These are phyloP conservation scores for Chlorodrepanis virens DNA, from an alignment of 2,113 vertebrate genomes.

Conservation along the genomic window DNA sequence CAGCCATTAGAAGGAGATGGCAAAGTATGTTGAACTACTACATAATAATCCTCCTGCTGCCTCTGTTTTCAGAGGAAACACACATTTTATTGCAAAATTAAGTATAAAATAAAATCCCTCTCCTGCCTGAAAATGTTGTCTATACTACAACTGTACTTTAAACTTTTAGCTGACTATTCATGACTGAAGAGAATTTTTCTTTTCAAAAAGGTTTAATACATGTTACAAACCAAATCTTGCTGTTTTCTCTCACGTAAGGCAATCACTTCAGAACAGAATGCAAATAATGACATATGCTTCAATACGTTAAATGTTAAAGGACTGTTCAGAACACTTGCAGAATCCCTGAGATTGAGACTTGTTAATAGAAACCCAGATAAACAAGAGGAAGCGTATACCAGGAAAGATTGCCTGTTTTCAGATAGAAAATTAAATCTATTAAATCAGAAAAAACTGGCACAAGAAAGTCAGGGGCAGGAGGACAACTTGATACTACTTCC, in stretches of 20 bases:
- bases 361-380: not conserved
- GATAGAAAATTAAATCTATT: not conserved
- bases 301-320: not conserved
- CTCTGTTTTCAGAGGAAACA: not conserved
- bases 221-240: not conserved
- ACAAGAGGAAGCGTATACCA: not conserved
- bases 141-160: not conserved
- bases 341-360: not conserved
- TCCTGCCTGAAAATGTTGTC: not conserved
- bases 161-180: not conserved
- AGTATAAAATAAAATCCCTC: not conserved
- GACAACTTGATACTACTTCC: not conserved
- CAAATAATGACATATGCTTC: not conserved
- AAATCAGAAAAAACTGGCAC: not conserved
- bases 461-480: not conserved
- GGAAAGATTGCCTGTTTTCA: not conserved
- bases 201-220: not conserved
- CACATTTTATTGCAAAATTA: not conserved
- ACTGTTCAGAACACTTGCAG: not conserved
- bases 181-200: not conserved
- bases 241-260: not conserved
- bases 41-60: not conserved
- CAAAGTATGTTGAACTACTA: not conserved
- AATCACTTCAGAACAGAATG: not conserved
- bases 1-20: not conserved